Evolutionary conservation across 2,797 vertebrate genomes (phyloP).

Genomic region (Garrulus glandarius): DNA sequence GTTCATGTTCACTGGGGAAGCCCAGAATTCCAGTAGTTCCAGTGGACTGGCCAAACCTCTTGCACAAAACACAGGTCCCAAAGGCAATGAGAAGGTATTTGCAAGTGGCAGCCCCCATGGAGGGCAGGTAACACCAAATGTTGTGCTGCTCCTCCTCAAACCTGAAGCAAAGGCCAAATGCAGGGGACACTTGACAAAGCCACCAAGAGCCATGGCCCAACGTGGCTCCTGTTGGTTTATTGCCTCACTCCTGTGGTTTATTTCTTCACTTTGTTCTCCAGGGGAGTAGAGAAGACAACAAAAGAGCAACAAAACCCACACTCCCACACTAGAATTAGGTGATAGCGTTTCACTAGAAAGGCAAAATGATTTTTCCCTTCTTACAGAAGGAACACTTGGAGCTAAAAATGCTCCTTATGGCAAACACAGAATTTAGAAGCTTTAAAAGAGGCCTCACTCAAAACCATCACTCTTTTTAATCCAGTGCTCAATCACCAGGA

Average conservation of each 20-base stretch:
- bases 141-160: background rate
- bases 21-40: background rate
- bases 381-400: background rate
- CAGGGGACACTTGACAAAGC: background rate
- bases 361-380: background rate
- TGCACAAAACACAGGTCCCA: background rate
- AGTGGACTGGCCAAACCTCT: background rate
- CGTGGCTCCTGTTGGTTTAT: background rate
- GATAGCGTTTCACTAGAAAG: background rate
- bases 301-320: background rate
- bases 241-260: background rate
- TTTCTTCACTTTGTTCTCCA: background rate
- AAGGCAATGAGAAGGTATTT: background rate
- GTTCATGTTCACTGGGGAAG: background rate
- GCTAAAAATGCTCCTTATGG: background rate
- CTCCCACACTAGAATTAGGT: background rate
- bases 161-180: background rate
- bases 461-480: background rate
- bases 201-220: background rate
- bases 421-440: background rate
- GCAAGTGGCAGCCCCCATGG: background rate
- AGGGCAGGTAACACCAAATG: background rate
- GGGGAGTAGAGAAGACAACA: background rate
- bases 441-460: background rate
- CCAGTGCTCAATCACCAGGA: background rate